phyloP scores from a whole-genome alignment of 2,113 vertebrate species.

The Salvator merianae region DNA sequence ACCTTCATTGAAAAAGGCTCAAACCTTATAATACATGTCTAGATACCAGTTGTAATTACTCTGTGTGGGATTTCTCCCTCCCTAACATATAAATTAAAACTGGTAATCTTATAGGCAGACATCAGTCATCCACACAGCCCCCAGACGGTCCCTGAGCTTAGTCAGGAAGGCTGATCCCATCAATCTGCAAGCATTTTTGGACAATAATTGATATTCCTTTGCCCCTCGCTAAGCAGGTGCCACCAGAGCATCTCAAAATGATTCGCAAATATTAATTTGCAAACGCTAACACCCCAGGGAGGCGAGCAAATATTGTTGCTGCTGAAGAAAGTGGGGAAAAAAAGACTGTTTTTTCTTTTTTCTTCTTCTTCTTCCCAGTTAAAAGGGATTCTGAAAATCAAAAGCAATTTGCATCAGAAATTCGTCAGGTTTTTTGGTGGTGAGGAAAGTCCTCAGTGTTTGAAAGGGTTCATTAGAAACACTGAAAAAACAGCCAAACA shows the following conservation, averaged over 20 bases:
- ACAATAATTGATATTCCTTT: slow-evolving; percentile 5
- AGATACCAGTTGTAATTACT: slow-evolving; percentile 56
- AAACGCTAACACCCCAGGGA: not conserved
- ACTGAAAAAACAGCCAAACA: not conserved
- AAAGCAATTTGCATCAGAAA: not conserved
- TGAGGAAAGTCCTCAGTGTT: no score
- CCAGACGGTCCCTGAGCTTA: not conserved
- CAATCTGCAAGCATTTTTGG: not conserved
- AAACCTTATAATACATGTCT: slow-evolving; percentile 20
- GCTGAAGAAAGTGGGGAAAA: not conserved
- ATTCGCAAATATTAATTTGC: not conserved
- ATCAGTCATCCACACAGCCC: not conserved
- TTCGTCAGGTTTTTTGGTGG: no score
- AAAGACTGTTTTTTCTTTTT: no score
- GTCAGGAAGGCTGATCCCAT: not conserved
- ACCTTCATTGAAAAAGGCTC: not conserved
- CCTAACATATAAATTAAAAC: slow-evolving; percentile 38
- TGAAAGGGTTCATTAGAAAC: not conserved
- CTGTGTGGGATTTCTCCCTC: slow-evolving; percentile 46
- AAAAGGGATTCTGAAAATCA: no score
- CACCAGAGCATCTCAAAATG: fast-evolving
- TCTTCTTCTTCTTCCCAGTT: not conserved
- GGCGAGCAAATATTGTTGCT: not conserved
- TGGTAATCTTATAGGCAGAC: slow-evolving; percentile 40
- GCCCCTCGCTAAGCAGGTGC: not conserved